phyloP scores from a whole-genome alignment of 2,888 invertebrate species.

The Papilio elwesi region DNA sequence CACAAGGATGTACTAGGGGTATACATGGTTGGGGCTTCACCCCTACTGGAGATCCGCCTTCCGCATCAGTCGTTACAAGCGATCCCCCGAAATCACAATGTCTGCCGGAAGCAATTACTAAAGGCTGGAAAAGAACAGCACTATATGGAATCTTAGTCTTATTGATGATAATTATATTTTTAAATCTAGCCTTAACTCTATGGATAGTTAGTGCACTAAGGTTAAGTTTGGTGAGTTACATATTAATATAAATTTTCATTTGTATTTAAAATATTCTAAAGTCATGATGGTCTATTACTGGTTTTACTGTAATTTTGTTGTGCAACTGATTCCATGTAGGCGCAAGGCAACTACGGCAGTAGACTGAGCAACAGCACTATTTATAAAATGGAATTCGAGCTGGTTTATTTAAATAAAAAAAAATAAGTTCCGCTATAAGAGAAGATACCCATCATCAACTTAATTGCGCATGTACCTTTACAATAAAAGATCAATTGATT shows the following conservation, averaged over 20 bases:
- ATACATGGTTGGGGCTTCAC: slow-evolving; percentile 77
- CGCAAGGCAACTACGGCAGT: no score
- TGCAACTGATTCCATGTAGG: no score
- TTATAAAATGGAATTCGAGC: no score
- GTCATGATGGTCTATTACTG: no score
- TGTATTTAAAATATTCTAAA: background rate
- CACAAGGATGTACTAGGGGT: slow-evolving; percentile 53
- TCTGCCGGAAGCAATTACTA: slow-evolving; percentile 59
- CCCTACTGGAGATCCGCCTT: slow-evolving; percentile 70
- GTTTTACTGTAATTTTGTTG: no score
- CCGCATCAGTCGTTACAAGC: slow-evolving; percentile 51
- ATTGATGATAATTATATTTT: slow-evolving; percentile 93
- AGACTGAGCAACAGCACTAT: no score
- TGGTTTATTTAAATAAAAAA: no score
- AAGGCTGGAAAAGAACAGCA: slow-evolving; percentile 96
- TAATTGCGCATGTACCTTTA: no score
- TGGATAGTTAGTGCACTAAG: slow-evolving; percentile 98
- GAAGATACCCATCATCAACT: no score
- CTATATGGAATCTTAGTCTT: slow-evolving; percentile 94
- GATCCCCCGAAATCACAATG: slow-evolving; percentile 53
- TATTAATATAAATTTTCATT: background rate
- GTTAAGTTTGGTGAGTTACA: slow-evolving; percentile 92
- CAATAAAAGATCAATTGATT: background rate
- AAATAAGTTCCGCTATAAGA: no score
- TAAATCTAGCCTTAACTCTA: slow-evolving; percentile 97